Evolutionary conservation across 2,888 invertebrate genomes (phyloP).

Genomic region (Microchrysa polita): DNA sequence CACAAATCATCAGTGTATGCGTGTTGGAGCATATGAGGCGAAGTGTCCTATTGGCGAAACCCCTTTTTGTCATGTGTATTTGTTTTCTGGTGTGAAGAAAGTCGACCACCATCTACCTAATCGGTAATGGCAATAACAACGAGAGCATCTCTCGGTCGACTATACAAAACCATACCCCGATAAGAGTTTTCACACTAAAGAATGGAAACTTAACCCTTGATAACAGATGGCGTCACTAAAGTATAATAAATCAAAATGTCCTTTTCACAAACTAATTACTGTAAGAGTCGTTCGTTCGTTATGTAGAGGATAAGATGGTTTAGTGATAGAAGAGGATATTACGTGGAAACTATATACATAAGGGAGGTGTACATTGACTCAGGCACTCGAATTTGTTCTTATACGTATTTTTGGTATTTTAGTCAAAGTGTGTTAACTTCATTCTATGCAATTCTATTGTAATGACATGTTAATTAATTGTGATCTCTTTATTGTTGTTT

Average conservation of each 20-base stretch:
- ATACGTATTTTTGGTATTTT: neutral
- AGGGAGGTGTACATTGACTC: neutral
- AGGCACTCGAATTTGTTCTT: neutral
- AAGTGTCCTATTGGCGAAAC: constrained; percentile 26
- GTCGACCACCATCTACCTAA: constrained; percentile 43
- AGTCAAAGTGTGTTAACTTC: too few species aligned
- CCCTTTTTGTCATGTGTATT: constrained; percentile 33
- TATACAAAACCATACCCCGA: constrained; percentile 6
- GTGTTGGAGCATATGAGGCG: constrained; percentile 10
- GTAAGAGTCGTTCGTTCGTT: constrained; percentile 22
- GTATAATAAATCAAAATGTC: constrained; percentile 52
- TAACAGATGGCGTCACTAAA: constrained; percentile 52
- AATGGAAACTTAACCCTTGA: constrained; percentile 47
- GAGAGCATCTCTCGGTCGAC: constrained; percentile 10
- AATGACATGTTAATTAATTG: too few species aligned
- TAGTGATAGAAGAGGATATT: neutral
- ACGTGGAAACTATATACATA: neutral
- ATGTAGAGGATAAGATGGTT: constrained; percentile 6
- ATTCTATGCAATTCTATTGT: too few species aligned
- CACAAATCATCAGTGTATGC: constrained; percentile 37
- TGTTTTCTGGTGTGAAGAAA: constrained; percentile 27
- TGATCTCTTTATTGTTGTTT: too few species aligned
- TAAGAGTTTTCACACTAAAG: constrained; percentile 19
- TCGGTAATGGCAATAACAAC: constrained; percentile 26
- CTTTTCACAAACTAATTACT: constrained; percentile 50